Percentiles rank a stretch among this genome's conserved stretches.
These are phyloP conservation scores for Tanytarsus gracilentus DNA, from an alignment of 2,888 invertebrate species.

Conservation along the genomic window DNA sequence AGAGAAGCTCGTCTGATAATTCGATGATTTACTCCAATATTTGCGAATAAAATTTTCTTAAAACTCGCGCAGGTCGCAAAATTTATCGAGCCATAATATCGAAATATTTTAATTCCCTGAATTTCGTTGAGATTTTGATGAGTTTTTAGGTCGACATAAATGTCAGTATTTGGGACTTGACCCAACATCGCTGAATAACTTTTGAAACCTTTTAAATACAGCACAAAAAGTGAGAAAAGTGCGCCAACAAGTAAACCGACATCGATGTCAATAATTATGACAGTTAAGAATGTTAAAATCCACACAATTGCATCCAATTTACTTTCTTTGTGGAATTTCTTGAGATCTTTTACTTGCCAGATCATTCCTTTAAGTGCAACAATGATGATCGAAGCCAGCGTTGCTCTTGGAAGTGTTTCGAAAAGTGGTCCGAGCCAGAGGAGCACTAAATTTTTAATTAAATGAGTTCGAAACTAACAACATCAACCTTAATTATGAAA, in stretches of 20 bases:
- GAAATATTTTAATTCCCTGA: constrained; percentile 56
- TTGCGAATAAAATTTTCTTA: constrained; percentile 46
- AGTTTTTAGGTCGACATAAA: constrained; percentile 55
- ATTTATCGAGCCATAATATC: constrained; percentile 58
- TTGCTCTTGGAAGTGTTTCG: constrained; percentile 61
- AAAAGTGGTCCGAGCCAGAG: constrained; percentile 76
- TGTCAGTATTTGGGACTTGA: constrained; percentile 52
- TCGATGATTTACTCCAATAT: constrained; percentile 46
- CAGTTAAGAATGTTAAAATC: constrained; percentile 62
- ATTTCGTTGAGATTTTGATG: constrained; percentile 56
- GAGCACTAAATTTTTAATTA: constrained; percentile 45
- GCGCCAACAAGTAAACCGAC: constrained; percentile 61
- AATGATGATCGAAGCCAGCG: constrained; percentile 58
- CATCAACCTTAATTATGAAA: background rate
- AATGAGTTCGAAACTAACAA: background rate
- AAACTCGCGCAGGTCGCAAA: constrained; percentile 55
- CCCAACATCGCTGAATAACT: constrained; percentile 55
- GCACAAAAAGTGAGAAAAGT: constrained; percentile 53
- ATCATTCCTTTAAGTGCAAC: constrained; percentile 72
- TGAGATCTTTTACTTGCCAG: constrained; percentile 57
- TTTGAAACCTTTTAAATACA: constrained; percentile 57
- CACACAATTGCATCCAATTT: constrained; percentile 62
- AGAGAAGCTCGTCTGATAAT: constrained; percentile 34
- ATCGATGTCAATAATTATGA: constrained; percentile 67
- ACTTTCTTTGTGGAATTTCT: constrained; percentile 54